A percentile compares a stretch with the other conserved stretches of the same genome.
Evolutionary conservation across 2,888 invertebrate genomes (phyloP).

Genomic region (Geotrupes spiniger): DNA sequence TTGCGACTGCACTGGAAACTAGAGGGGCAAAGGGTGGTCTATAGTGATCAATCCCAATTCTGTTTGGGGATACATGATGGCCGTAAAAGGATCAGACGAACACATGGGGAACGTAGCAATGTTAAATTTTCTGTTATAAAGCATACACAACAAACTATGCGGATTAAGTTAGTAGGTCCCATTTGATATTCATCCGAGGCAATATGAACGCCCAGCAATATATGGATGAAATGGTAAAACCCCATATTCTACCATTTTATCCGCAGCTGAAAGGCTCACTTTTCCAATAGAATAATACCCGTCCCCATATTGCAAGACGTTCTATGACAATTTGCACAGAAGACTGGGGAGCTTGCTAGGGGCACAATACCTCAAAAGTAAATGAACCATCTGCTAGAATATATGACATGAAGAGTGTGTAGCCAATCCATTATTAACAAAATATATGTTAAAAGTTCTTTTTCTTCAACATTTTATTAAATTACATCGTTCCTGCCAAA

Average conservation of each 20-base stretch:
- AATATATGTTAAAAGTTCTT: too few relatives aligned
- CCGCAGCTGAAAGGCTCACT: not conserved
- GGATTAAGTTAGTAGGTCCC: not conserved
- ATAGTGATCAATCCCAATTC: constrained; percentile 10
- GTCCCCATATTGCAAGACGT: too few relatives aligned
- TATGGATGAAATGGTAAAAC: not conserved
- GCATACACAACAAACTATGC: not conserved
- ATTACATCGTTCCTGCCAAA: too few relatives aligned
- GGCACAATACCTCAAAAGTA: not conserved
- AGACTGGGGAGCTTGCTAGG: not conserved
- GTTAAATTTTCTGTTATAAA: not conserved
- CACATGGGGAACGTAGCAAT: not conserved
- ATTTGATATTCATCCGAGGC: constrained; percentile 9
- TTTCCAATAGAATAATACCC: constrained; percentile 2
- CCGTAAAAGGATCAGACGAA: not conserved
- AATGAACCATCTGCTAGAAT: too few relatives aligned
- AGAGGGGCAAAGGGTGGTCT: constrained; percentile 1
- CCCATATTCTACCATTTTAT: not conserved
- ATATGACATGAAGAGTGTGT: too few relatives aligned
- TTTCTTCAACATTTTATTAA: too few relatives aligned
- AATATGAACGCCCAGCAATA: constrained; percentile 6
- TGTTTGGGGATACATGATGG: constrained; percentile 5
- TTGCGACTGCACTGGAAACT: not conserved
- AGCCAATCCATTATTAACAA: too few relatives aligned
- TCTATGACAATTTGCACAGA: too few relatives aligned